Percentiles rank a stretch among this genome's conserved stretches.
Conservation (phyloP, 2,888 invertebrate genomes). For the Crocallis elinguaria region DNA sequence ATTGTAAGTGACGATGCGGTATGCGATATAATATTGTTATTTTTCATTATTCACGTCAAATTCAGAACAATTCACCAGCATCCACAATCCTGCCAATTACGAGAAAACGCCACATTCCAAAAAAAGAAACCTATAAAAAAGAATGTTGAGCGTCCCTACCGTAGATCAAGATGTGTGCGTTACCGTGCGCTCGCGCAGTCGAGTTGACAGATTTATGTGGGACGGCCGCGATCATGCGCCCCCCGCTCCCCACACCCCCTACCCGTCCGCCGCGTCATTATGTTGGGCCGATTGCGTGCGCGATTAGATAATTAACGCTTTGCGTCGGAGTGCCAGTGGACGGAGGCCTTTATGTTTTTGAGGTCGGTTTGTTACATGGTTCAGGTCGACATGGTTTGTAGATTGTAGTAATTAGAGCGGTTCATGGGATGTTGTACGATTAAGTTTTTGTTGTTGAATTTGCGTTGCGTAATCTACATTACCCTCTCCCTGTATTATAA, state of each 20-base stretch:
- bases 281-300: slow-evolving; percentile 61
- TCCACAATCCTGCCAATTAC: slow-evolving; percentile 38
- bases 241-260: slow-evolving; percentile 20
- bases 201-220: slow-evolving; percentile 80
- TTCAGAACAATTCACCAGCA: slow-evolving; percentile 1
- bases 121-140: slow-evolving; percentile 24
- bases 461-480: too few species aligned
- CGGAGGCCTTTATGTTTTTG: slow-evolving; percentile 31
- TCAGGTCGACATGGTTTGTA: slow-evolving; percentile 8
- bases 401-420: slow-evolving; percentile 38
- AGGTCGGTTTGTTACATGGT: slow-evolving; percentile 16
- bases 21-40: too few species aligned
- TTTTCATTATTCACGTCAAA: slow-evolving; percentile 2
- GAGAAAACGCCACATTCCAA: slow-evolving; percentile 27
- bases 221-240: slow-evolving; percentile 52
- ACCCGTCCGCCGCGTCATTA: slow-evolving; percentile 39
- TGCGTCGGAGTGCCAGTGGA: slow-evolving; percentile 24
- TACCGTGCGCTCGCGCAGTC: slow-evolving; percentile 67
- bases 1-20: too few species aligned
- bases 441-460: neutral
- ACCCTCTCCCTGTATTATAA: too few species aligned
- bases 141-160: slow-evolving; percentile 47
- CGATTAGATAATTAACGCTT: slow-evolving; percentile 76
- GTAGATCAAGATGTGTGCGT: slow-evolving; percentile 78
- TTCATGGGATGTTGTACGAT: slow-evolving; percentile 1